Base-by-base conservation (phyloP, 2,113 vertebrate genomes). In the Antidorcas marsupialis region DNA sequence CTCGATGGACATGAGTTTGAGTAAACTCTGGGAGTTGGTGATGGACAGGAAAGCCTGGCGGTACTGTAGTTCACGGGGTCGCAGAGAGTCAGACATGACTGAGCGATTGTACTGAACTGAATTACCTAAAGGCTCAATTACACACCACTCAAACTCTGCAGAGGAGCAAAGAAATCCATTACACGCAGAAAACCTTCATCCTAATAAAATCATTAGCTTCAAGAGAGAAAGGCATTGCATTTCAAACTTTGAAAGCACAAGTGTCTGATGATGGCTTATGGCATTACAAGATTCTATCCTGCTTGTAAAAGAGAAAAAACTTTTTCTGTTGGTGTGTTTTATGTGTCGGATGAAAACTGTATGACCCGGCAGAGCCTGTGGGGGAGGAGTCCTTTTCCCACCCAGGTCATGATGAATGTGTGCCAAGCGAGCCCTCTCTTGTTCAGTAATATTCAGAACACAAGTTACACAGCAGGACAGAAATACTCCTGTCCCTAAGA, bases 41-140 rank as follows among this genome's bases (percentile, higher is more conserved):
- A 36, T 11, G 17, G 9, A 71, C 33, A 36, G 64, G n/a, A 19
- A 36, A 2, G 2, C 64, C 64, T 36, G 64, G n/a, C 0, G 0
- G 17, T 36, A 21, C 2, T 11, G n/a, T 19, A 71, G 64, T 36
- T 9, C 33, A 36, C 19, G 8, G 33, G 8, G 64, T 36, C 2
- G 0, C n/a, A 71, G n/a, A 67, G 9, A 36, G 10, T 71, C 4
- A 5, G 9, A 1, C 19, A 39, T 1, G 1, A 71, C n/a, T 71
- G n/a, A 39, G 19, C 2, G 1, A 71, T 2, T 11, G 10, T 23
- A 71, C 19, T 36, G 67, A 39, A 36, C 19, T 0, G 19, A 82
- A 82, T 86, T 81, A 88, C 82, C 82, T 88, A 50, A 91, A 95
- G 86, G 39, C 45, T 84, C 95, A 64, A 47, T 74, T 90, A 92